These are phyloP conservation scores for Carollia perspicillata DNA, from an alignment of 2,113 vertebrate genomes.

Conservation along the genomic window DNA sequence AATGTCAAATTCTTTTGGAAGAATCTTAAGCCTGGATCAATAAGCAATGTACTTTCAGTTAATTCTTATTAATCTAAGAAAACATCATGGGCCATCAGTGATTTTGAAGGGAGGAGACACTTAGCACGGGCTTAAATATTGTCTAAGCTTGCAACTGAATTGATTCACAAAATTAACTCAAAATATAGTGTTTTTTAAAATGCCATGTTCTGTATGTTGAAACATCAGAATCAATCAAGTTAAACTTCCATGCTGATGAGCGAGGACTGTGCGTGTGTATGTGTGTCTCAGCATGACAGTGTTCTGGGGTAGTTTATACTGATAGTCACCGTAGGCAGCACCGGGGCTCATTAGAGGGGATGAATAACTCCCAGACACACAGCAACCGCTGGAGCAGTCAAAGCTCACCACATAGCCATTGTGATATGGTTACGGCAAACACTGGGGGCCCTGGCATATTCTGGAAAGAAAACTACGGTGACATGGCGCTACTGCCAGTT, in stretches of 20 bases:
- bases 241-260: neutral
- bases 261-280: neutral
- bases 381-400: neutral
- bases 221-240: neutral
- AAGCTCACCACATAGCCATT: neutral
- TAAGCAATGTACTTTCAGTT: neutral
- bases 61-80: slow-evolving; percentile 40
- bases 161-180: neutral
- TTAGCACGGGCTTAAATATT: neutral
- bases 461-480: slow-evolving; percentile 48
- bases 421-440: neutral
- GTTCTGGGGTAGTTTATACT: neutral
- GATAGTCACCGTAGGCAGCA: neutral
- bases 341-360: neutral
- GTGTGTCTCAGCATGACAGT: neutral
- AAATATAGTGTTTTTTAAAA: neutral
- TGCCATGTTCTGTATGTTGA: neutral
- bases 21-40: neutral
- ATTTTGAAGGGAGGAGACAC: neutral
- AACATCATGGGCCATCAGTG: neutral
- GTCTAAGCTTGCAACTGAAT: neutral
- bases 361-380: neutral
- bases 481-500: slow-evolving; percentile 17
- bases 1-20: neutral
- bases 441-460: slow-evolving; percentile 14